Evolutionary conservation across 2,888 invertebrate species (phyloP), one percentile per base, ranked within the genome.

Genomic region (Mesorhabditis spiculigera): DNA sequence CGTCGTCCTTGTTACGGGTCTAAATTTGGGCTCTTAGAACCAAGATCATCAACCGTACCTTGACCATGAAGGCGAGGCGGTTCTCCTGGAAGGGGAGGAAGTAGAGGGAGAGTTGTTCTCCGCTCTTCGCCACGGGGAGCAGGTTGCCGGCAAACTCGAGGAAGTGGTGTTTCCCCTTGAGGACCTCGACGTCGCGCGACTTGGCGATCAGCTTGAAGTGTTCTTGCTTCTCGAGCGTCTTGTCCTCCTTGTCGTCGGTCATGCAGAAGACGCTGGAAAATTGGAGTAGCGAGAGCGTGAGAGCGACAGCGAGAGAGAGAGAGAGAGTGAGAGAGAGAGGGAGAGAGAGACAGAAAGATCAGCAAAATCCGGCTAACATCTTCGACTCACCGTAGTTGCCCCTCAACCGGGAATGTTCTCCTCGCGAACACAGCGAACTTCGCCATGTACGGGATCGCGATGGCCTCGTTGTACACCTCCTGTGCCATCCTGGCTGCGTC

Each of bases 401-500:
- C 94, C 87, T 95, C 95, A 71, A 91, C 90, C 43, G 92, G 91
- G 85, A 96, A 95, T 50, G 94, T 91, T 73, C 97, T 91, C 88
- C 98, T 96, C 5, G 95, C 94, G 87, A 97, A 99, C 10, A 98
- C 95, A 64, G 97, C 95, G 88, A 99, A 97, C 88, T 95, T 95
- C 76, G 97, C 94, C 94, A 98, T 98, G 88, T 97, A 99, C 5
- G 98, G 98, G 65, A 98, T 97, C 84, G 95, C 93, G 78, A 96
- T 96, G 58, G 96, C 96, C 89, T 98, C 96, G 86, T 93, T 91
- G 89, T 99, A 99, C 68, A 99, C 90, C 87, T 96, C 96, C 44
- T 96, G 96, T 50, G 97, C 98, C 95, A 97, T 96, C 89, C 94
- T 93, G 16, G 96, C 94, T 69, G 96, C 95, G 86, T 98, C 97